Evolutionary conservation across 1,140 invertebrate genomes (phyloP).

Genomic region (Holotrichia oblita): DNA sequence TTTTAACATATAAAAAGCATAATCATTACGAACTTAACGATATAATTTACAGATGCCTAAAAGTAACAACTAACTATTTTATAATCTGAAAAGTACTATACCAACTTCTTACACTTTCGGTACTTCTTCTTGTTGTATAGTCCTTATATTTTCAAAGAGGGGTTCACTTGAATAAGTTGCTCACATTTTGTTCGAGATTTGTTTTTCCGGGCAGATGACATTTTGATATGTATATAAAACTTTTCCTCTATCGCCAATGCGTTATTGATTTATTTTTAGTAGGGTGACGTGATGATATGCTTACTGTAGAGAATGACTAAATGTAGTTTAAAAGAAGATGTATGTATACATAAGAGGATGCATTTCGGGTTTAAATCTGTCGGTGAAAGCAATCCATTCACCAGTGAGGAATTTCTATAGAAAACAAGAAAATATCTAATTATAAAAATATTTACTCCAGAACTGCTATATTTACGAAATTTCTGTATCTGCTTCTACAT

Average conservation of each 20-base stretch:
- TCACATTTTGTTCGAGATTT: slow-evolving; percentile 52
- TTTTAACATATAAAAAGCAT: no score
- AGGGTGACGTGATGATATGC: slow-evolving; percentile 27
- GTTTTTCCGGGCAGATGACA: slow-evolving; percentile 54
- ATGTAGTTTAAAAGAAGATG: slow-evolving; percentile 1
- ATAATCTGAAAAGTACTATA: neutral
- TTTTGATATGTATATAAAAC: slow-evolving; percentile 55
- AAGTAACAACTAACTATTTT: no score
- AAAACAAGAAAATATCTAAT: neutral
- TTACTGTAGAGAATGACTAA: neutral
- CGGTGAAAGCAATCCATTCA: slow-evolving; percentile 4
- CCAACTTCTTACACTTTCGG: slow-evolving; percentile 30
- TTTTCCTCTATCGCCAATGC: slow-evolving; percentile 43
- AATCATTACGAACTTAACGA: no score
- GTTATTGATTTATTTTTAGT: slow-evolving; percentile 36
- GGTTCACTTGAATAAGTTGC: neutral
- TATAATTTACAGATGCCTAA: no score
- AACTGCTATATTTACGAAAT: slow-evolving; percentile 12
- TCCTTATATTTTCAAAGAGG: neutral
- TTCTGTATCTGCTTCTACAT: neutral
- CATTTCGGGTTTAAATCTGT: slow-evolving; percentile 5
- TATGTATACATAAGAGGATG: neutral
- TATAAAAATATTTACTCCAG: neutral
- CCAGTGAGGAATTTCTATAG: neutral
- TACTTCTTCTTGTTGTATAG: slow-evolving; percentile 2